Conservation (phyloP, 2,888 invertebrate genomes). For the Dynastes grantii region DNA sequence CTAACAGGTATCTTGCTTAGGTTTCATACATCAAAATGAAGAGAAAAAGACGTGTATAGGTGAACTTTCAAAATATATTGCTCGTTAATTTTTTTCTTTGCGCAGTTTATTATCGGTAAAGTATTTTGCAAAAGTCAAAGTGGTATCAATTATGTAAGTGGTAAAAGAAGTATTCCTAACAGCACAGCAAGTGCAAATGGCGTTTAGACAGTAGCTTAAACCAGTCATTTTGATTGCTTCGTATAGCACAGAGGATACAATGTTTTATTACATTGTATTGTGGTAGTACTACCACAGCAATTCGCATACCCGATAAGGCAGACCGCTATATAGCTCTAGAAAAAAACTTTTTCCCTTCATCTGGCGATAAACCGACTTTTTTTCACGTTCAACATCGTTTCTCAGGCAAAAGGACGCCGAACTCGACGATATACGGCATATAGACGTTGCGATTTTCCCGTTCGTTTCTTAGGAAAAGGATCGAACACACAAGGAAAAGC, state of each 20-base stretch:
- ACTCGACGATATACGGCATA: background rate
- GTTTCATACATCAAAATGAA: too few relatives aligned
- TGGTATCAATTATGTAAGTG: too few relatives aligned
- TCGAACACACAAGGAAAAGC: background rate
- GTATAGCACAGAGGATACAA: background rate
- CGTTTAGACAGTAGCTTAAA: too few relatives aligned
- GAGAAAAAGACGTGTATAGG: too few relatives aligned
- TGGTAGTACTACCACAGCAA: constrained; percentile 30
- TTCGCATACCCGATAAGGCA: constrained; percentile 52
- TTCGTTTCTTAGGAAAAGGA: background rate
- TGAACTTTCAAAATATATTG: too few relatives aligned
- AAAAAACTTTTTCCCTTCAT: constrained; percentile 43
- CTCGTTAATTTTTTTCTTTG: too few relatives aligned
- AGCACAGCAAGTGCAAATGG: too few relatives aligned
- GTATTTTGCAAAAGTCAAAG: too few relatives aligned
- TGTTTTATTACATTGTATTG: constrained; percentile 50
- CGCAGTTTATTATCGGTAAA: too few relatives aligned
- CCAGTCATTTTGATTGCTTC: too few relatives aligned
- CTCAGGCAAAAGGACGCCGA: background rate
- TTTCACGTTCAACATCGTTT: background rate
- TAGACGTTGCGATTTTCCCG: constrained; percentile 12
- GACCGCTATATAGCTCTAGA: constrained; percentile 41
- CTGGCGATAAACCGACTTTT: constrained; percentile 28
- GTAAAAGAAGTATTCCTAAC: too few relatives aligned
- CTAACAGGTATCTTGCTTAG: too few relatives aligned